Base-by-base conservation (phyloP, 2,113 vertebrate genomes). In the Paradoxurus hermaphroditus region DNA sequence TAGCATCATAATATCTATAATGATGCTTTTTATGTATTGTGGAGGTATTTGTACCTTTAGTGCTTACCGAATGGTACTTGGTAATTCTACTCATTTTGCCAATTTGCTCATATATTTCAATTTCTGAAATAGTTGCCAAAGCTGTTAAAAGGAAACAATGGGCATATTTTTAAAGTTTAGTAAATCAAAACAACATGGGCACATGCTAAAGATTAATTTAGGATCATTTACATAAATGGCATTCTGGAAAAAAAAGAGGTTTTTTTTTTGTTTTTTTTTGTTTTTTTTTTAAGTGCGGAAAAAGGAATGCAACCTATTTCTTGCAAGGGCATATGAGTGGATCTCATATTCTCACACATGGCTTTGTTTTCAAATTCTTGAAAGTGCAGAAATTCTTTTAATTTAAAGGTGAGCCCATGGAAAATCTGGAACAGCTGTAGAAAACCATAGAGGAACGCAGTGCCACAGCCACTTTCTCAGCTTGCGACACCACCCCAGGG, bases 351-450 rank as follows among this genome's bases (percentile, higher is more conserved):
- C 95, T 92, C 90, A 94, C 96, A 97, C 90, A 96, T 88, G 97
- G 95, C 96, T 97, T 98, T 98, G 97, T 97, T 98, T 97, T 96
- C 94, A 97, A 97, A 98, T 98, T 98, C 97, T 97, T 98, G 90
- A 96, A 97, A 98, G 96, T 96, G 70, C 93, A 98, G 96, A 97
- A 90, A 98, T 97, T 97, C 95, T 95, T 82, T 95, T 98, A 97
- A 97, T 78, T 98, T 97, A 95, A 97, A 98, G 98, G 94, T 98
- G 97, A 99, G 93, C 85, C 93, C 94, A 87, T 89, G 90, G 94
- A 93, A 98, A 98, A 97, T 53, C 29, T 83, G 63, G 96, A 98
- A 96, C 98, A 98, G 97, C 97, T 98, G 98, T 94, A 97, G 95
- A 84, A 98, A 96, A 84, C 86, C 75, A 27, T 59, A 65, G 44